These are phyloP conservation scores for Pentalonia nigronervosa DNA, from an alignment of 1,140 invertebrate genomes.

Conservation along the genomic window DNA sequence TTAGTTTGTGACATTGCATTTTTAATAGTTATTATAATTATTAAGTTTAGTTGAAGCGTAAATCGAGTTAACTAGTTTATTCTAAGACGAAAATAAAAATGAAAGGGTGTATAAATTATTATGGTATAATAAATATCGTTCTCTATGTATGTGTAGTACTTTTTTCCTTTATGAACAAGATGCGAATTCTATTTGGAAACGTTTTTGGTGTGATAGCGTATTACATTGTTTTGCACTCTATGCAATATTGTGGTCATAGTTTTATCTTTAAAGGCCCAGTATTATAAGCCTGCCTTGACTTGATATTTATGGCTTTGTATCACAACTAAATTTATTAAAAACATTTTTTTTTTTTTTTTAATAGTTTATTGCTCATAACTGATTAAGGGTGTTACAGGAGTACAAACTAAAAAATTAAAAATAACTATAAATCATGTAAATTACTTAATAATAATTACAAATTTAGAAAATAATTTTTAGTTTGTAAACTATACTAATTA, in stretches of 20 bases:
- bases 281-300: background rate
- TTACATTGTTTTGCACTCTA: background rate
- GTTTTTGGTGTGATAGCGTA: background rate
- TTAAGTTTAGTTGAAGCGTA: too few species aligned
- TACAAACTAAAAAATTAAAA: too few species aligned
- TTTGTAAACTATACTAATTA: background rate
- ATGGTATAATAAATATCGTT: background rate
- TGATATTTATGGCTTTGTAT: background rate
- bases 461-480: background rate
- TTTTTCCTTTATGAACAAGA: background rate
- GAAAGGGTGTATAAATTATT: background rate
- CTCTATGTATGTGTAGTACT: background rate
- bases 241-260: background rate
- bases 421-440: background rate
- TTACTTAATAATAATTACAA: background rate
- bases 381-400: too few species aligned
- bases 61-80: background rate
- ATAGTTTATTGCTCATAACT: background rate
- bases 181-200: background rate
- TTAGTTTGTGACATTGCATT: too few species aligned
- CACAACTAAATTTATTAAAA: background rate
- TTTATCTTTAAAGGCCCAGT: background rate
- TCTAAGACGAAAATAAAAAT: background rate
- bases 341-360: background rate
- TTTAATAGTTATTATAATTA: too few species aligned